Base-by-base conservation (phyloP, 1,140 invertebrate genomes). In the Philotrypesis tridentata region DNA sequence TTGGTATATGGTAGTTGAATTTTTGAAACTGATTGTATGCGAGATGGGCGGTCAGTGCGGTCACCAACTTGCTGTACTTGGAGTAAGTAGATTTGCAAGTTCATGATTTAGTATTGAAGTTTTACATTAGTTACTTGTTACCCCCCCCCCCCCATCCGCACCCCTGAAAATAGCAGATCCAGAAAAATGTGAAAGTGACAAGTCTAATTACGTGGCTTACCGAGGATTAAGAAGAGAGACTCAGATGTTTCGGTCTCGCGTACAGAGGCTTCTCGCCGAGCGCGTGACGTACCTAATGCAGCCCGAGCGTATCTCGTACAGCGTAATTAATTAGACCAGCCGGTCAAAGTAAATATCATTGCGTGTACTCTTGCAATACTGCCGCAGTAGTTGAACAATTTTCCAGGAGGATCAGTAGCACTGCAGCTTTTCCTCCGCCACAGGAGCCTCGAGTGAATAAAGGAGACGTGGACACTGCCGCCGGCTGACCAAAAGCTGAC, bases 361-460 rank as follows among this genome's bases (percentile, higher is more conserved):
- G 27, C 31, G 67, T 33, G 25, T 17, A 31, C 67, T 17, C 21
- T 65, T 65, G 25, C 29, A 21, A 68, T 72, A 40, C 6, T 21
- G 7, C 48, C 7, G 17, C 21, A 55, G 17, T 48, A 6, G 48
- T 4, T 21, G 11, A 43, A 37, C n/a, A 72, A 72, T 43, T 72
- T 43, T 23, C 11, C 23, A 37, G n/a, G 0, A 72, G 8, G 37
- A 43, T 40, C 33, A 71, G 0, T 17, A 14, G 17, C 68, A 12
- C n/a, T 9, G 21, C 48, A 55, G 48, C 48, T n/a, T 55, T 55
- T n/a, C n/a, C 48, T 55, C 48, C 21, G 48, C 21, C 48, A 55
- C 21, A 55, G 3, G 21, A 55, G 48, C 4, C 21, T n/a, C 48
- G 71, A 74, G 11, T 74, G 72, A 74, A 74, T 74, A 74, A 74